Base-by-base conservation (phyloP, 2,888 invertebrate genomes). In the Drosophila atroscutellata region DNA sequence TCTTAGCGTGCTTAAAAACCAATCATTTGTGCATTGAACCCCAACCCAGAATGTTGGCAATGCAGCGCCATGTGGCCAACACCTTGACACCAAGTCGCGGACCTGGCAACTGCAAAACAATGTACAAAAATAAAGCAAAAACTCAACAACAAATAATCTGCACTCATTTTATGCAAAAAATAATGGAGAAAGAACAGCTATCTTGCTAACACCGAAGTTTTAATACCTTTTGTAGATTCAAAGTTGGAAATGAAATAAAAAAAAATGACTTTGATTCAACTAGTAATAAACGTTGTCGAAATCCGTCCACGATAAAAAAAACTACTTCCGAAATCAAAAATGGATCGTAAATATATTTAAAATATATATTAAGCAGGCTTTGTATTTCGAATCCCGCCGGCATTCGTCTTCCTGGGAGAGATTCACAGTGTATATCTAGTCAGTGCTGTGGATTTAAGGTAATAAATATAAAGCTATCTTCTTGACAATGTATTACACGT, bases 1-100 rank as follows among this genome's bases (percentile, higher is more conserved):
- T 15, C 15, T n/a, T 7, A 13, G 26, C 66, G 63, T 74, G 69
- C 72, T 80, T 72, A 64, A 80, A 74, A 77, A 59, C 68, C 86
- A 88, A 89, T 86, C 89, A 83, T 70, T 87, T 89, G 90, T 89
- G 83, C 85, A 87, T 77, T 85, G 83, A 81, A 85, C 88, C 55
- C 42, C 49, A 47, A 30, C 55, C 49, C 36, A 36, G 45, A 56
- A 34, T 50, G 45, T 36, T 47, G 47, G 24, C 36, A 11, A 26
- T 47, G 77, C 70, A 70, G 70, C 68, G 79, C 85, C 89, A 84
- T 87, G 80, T 89, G 82, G 80, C 87, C 87, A 84, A 87, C 84
- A 84, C 88, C 89, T 89, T 89, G 88, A 82, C 82, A 84, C 64
- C 36, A 56, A 55, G 45, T 30, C 13, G 71, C 50, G 50, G 68